These are phyloP conservation scores for Adoxophyes honmai DNA, from an alignment of 1,140 invertebrate species.

Conservation along the genomic window DNA sequence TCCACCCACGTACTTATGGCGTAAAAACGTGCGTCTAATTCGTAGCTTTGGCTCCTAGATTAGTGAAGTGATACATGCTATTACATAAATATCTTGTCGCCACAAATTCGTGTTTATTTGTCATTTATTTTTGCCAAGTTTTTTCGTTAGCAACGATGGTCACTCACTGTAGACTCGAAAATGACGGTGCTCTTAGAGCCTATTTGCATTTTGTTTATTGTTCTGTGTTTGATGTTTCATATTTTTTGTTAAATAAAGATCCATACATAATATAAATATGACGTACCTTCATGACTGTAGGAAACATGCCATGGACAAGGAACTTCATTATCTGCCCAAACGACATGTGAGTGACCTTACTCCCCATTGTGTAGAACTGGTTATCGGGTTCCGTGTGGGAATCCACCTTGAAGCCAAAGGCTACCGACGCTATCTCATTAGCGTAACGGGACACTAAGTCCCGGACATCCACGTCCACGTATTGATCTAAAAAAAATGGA, in stretches of 20 bases:
- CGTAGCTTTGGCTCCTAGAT: no score
- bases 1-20: no score
- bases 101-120: no score
- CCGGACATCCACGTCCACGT: conserved; percentile 70
- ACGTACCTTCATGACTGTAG: conserved; percentile 33
- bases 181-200: no score
- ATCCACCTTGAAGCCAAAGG: conserved; percentile 78
- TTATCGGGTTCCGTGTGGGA: conserved; percentile 75
- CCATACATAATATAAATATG: neutral
- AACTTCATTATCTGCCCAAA: conserved; percentile 35
- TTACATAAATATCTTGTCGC: no score
- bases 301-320: conserved; percentile 29
- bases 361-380: conserved; percentile 76
- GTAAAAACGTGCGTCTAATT: no score
- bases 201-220: no score
- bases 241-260: neutral
- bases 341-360: conserved; percentile 37
- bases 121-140: no score
- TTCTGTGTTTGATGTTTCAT: no score
- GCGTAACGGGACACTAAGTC: conserved; percentile 76
- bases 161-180: no score
- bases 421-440: conserved; percentile 70
- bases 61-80: no score
- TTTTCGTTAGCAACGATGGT: no score
- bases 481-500: conserved; percentile 19